Conservation (phyloP, 2,888 invertebrate genomes). For the Orgyia antiqua region DNA sequence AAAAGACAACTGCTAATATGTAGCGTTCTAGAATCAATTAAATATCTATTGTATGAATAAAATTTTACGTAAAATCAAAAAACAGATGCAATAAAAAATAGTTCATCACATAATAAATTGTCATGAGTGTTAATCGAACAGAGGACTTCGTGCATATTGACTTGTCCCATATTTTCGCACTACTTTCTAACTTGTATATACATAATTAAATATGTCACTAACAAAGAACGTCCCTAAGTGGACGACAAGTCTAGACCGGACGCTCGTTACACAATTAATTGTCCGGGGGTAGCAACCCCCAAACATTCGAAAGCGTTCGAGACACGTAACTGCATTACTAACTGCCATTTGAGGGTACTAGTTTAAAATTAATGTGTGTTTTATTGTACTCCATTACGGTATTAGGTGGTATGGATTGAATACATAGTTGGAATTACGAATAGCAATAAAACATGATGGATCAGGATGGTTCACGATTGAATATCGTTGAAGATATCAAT, state of each 20-base stretch:
- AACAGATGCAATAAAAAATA: no score
- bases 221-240: conserved; percentile 20
- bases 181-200: not conserved
- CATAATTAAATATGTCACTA: conserved; percentile 1
- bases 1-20: no score
- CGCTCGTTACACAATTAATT: conserved; percentile 42
- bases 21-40: no score
- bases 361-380: conserved; percentile 8
- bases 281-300: conserved; percentile 22
- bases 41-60: no score
- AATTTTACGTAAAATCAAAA: no score
- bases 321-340: conserved; percentile 23
- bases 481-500: no score
- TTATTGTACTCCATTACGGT: conserved; percentile 11
- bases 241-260: conserved; percentile 53
- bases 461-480: no score
- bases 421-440: conserved; percentile 8
- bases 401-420: conserved; percentile 5
- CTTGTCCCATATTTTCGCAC: not conserved
- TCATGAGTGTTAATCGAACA: no score
- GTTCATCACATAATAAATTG: no score
- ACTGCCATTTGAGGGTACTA: conserved; percentile 10
- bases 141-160: not conserved
- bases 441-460: conserved; percentile 6
- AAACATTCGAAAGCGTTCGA: conserved; percentile 12